phyloP scores from a whole-genome alignment of 2,888 invertebrate species.

The Hydrotaea cyrtoneurina region DNA sequence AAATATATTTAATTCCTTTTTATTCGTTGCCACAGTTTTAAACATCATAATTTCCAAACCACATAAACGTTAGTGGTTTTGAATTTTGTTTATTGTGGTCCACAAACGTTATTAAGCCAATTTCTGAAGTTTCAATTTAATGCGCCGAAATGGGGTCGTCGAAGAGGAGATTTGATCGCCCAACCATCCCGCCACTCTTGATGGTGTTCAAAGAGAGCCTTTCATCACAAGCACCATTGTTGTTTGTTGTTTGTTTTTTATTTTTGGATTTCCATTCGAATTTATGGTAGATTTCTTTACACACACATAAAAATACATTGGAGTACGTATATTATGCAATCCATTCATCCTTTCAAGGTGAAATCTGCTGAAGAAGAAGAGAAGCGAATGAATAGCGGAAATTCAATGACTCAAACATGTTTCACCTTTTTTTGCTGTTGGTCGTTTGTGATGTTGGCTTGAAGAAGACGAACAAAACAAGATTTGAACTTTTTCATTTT shows the following conservation, averaged over 20 bases:
- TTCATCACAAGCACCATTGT: constrained; percentile 15
- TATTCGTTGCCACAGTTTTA: too few relatives aligned
- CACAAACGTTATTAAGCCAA: constrained; percentile 17
- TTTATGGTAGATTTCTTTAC: constrained; percentile 8
- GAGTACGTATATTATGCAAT: constrained; percentile 54
- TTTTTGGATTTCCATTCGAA: constrained; percentile 24
- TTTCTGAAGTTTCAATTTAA: neutral
- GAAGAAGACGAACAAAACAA: constrained; percentile 47
- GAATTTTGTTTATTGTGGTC: neutral
- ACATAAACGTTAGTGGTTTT: neutral
- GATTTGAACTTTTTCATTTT: constrained; percentile 54
- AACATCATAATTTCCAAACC: constrained; percentile 20
- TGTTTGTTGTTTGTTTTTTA: neutral
- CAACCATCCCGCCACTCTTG: too few relatives aligned
- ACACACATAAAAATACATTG: neutral
- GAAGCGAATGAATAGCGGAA: constrained; percentile 52
- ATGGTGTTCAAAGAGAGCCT: too few relatives aligned
- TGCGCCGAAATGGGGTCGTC: neutral
- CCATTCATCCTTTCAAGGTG: constrained; percentile 66
- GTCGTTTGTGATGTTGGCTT: constrained; percentile 18
- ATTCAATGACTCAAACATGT: constrained; percentile 60
- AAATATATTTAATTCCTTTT: too few relatives aligned
- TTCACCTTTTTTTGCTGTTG: constrained; percentile 32
- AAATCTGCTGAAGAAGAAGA: constrained; percentile 44
- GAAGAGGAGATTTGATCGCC: neutral